phyloP scores from a whole-genome alignment of 2,888 invertebrate genomes.

The Clistopyga incitator region DNA sequence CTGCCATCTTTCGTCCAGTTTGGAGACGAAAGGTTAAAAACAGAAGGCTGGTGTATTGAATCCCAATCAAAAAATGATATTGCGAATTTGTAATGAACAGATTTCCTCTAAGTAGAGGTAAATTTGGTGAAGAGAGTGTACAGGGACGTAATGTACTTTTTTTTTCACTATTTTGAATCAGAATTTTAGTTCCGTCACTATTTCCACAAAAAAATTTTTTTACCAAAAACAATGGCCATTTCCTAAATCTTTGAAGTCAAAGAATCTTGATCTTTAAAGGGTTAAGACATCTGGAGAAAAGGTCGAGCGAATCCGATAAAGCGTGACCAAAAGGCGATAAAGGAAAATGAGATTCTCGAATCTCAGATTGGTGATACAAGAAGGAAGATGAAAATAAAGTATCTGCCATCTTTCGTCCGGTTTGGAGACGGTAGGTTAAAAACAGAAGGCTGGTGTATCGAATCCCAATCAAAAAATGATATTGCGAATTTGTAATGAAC shows the following conservation, averaged over 20 bases:
- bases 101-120: conserved; percentile 61
- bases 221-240: no score
- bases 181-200: no score
- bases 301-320: background rate
- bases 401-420: background rate
- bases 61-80: conserved; percentile 63
- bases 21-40: background rate
- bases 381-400: conserved; percentile 26
- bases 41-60: conserved; percentile 6
- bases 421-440: background rate
- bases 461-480: conserved; percentile 63
- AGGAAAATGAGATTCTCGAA: background rate
- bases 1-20: background rate
- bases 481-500: conserved; percentile 62
- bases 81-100: conserved; percentile 60
- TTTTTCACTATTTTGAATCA: no score
- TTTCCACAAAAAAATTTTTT: no score
- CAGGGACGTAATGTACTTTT: no score
- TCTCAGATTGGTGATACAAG: conserved; percentile 1
- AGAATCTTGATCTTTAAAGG: no score
- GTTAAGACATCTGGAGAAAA: background rate
- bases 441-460: conserved; percentile 35
- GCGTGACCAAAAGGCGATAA: background rate
- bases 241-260: no score
- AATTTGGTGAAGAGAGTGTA: background rate